These are phyloP conservation scores for Drosophila setifemur DNA, from an alignment of 1,140 invertebrate genomes.

Conservation along the genomic window DNA sequence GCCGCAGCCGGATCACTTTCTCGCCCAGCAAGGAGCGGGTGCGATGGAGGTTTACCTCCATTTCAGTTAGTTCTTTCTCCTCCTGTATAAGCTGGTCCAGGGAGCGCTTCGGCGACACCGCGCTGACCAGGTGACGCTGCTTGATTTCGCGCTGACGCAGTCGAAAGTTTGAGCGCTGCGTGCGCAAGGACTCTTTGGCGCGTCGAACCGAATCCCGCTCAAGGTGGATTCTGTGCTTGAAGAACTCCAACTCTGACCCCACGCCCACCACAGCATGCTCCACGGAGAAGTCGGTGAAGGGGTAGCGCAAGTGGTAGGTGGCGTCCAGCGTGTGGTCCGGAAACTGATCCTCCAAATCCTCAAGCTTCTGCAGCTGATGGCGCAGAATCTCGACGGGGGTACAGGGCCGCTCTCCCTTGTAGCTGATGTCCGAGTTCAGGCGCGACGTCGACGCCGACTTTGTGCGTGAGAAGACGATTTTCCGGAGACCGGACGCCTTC, in stretches of 20 bases:
- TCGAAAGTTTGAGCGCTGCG: constrained; percentile 71
- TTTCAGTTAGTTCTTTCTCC: constrained; percentile 90
- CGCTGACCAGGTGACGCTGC: constrained; percentile 63
- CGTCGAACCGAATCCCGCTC: constrained; percentile 90
- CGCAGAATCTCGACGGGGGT: constrained; percentile 90
- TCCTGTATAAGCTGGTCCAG: constrained; percentile 87
- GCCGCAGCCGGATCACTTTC: constrained; percentile 89
- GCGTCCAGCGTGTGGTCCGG: constrained; percentile 87
- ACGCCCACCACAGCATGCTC: constrained; percentile 60
- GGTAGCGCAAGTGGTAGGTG: constrained; percentile 89
- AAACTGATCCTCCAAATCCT: constrained; percentile 91
- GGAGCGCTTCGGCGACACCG: constrained; percentile 82
- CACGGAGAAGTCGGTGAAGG: constrained; percentile 86
- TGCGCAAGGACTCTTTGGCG: constrained; percentile 87
- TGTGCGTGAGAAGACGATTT: constrained; percentile 86
- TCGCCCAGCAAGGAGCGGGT: constrained; percentile 90
- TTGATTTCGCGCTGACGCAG: constrained; percentile 74
- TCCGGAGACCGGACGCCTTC: constrained; percentile 73
- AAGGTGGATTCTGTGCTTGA: constrained; percentile 89
- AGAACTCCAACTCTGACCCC: constrained; percentile 90
- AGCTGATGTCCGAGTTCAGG: constrained; percentile 83
- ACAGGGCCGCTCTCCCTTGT: constrained; percentile 82
- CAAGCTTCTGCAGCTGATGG: constrained; percentile 89
- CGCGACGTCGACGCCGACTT: constrained; percentile 86
- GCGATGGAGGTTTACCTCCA: constrained; percentile 90